Base-by-base conservation (phyloP, 2,888 invertebrate species). In the Cerceris ruficornis region DNA sequence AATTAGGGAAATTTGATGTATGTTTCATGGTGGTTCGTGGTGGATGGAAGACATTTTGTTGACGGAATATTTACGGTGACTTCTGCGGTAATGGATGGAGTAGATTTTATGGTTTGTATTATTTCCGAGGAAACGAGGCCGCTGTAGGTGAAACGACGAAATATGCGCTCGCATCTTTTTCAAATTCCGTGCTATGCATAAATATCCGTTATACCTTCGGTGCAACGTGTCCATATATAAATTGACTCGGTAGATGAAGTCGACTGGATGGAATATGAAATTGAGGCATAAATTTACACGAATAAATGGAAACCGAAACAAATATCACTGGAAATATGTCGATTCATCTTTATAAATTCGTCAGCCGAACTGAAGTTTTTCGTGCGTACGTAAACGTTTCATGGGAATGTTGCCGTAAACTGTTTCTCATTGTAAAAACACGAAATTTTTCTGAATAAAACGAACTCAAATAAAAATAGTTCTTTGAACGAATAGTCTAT, bases 201-300 rank as follows among this genome's bases (percentile, higher is more conserved):
- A 73, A 73, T 68, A 55, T 43, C 39, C 15, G 65, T 59, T 58
- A 9, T 9, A 41, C 42, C 57, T 11, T 57, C 58, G 4, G 14
- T 4, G 58, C 41, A 50, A 49, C 54, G 15, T 50, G 50, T 66
- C 28, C 75, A 55, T 15, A 59, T 66, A 69, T 75, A 70, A 70
- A 77, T 75, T 67, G 66, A 70, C 61, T 59, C 49, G 77, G 67
- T 77, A 59, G 71, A 72, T 59, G 52, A 67, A 62, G 67, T 62
- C 42, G 61, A 70, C 42, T 55, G 55, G 28, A 39, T 17, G 50
- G 75, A 64, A 77, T 77, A 69, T 67, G 59, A 70, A 75, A 77
- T 75, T 75, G 70, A 49, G 52, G 75, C 75, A 77, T 75, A 70
- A 75, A 77, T 77, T 62, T 77, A 75, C 62, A 14, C 11, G 77